Evolutionary conservation across 2,888 invertebrate species (phyloP).

Genomic region (Theretra japonica): DNA sequence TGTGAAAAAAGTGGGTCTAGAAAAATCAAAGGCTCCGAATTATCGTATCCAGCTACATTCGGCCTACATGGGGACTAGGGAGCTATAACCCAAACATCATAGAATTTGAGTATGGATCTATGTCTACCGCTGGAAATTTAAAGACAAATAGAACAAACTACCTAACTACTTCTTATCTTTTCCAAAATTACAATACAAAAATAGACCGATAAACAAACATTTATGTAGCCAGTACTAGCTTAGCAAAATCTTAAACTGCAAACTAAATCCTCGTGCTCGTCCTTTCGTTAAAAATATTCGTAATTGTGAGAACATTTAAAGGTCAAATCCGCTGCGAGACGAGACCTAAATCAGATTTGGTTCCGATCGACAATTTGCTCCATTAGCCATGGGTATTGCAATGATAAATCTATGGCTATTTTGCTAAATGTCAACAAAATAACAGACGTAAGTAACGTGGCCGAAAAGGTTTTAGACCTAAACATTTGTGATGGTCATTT

Average conservation of each 20-base stretch:
- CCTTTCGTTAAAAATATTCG: slow-evolving; percentile 25
- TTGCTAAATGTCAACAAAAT: slow-evolving; percentile 30
- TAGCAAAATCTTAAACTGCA: slow-evolving; percentile 42
- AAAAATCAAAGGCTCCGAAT: too few species aligned
- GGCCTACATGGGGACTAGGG: too few species aligned
- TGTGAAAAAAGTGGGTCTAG: neutral
- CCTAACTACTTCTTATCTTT: too few species aligned
- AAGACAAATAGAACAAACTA: too few species aligned
- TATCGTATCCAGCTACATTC: too few species aligned
- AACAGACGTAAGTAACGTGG: slow-evolving; percentile 3
- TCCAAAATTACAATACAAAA: too few species aligned
- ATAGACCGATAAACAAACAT: too few species aligned
- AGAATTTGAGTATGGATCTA: too few species aligned
- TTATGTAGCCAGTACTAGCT: neutral
- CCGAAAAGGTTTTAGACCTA: neutral
- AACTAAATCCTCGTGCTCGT: neutral
- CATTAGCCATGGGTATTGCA: slow-evolving; percentile 41
- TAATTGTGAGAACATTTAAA: slow-evolving; percentile 56
- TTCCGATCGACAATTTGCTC: slow-evolving; percentile 56
- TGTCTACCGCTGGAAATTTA: too few species aligned
- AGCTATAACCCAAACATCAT: too few species aligned
- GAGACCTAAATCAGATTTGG: slow-evolving; percentile 54
- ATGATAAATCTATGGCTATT: slow-evolving; percentile 31
- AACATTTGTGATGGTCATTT: neutral
- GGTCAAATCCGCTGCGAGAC: slow-evolving; percentile 57